Conservation (phyloP, 2,113 vertebrate genomes). For the Xiphorhynchus elegans region DNA sequence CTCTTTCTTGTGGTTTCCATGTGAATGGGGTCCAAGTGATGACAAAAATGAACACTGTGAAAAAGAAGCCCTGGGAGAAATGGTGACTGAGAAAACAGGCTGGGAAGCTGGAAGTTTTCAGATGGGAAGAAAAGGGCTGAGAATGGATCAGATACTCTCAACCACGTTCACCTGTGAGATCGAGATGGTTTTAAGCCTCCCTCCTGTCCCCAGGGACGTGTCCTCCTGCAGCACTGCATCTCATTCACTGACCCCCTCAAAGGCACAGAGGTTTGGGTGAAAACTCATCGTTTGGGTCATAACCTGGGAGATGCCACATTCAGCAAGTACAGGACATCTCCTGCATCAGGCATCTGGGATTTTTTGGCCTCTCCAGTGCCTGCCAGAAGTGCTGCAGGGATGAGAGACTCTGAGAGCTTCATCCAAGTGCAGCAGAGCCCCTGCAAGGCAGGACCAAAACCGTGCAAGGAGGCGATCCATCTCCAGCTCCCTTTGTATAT, state of each 20-base stretch:
- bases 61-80: slow-evolving; percentile 1
- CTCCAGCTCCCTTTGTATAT: not conserved
- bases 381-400: not conserved
- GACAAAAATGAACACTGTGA: slow-evolving; percentile 5
- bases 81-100: not conserved
- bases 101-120: not conserved
- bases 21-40: not conserved
- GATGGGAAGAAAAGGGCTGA: not conserved
- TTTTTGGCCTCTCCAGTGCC: not conserved
- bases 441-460: not conserved
- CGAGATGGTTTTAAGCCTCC: not conserved
- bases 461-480: accelerated
- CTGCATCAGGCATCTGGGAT: not conserved
- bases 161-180: not conserved
- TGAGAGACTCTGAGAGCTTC: not conserved
- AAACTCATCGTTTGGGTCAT: not conserved
- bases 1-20: slow-evolving; percentile 31
- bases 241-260: not conserved
- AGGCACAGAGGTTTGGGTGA: not conserved
- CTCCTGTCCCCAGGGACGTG: not conserved
- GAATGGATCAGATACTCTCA: not conserved
- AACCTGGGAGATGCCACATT: not conserved
- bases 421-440: not conserved
- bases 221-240: not conserved
- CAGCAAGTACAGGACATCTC: not conserved